Evolutionary conservation across 2,888 invertebrate species (phyloP).

Genomic region (Cheilosia vernalis): DNA sequence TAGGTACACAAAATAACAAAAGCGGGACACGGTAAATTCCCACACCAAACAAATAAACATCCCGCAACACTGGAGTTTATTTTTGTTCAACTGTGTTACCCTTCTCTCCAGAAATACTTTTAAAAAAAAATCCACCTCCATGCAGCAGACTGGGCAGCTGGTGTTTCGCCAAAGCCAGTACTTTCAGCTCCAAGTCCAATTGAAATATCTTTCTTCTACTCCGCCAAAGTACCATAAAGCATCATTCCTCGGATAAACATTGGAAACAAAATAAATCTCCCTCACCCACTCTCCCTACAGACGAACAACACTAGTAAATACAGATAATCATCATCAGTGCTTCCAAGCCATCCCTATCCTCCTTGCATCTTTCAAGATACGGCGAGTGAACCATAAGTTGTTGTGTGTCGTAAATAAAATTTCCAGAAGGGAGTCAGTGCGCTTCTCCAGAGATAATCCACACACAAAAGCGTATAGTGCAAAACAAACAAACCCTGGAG

Average conservation of each 20-base stretch:
- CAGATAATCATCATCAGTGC: conserved; percentile 72
- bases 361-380: conserved; percentile 38
- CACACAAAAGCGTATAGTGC: conserved; percentile 55
- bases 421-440: conserved; percentile 46
- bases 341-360: conserved; percentile 31
- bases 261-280: conserved; percentile 73
- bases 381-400: conserved; percentile 42
- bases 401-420: conserved; percentile 69
- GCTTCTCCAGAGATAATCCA: conserved; percentile 62
- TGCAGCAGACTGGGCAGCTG: conserved; percentile 33
- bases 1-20: conserved; percentile 28
- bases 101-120: not conserved
- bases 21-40: conserved; percentile 37
- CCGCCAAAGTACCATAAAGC: conserved; percentile 53
- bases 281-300: not conserved
- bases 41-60: conserved; percentile 56
- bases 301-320: conserved; percentile 56
- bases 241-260: conserved; percentile 71
- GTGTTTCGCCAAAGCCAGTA: conserved; percentile 9
- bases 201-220: conserved; percentile 57
- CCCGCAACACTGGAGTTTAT: conserved; percentile 39
- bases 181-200: conserved; percentile 52
- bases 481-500: conserved; percentile 55
- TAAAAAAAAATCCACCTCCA: conserved; percentile 29
- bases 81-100: conserved; percentile 29